Evolutionary conservation across 2,797 vertebrate genomes (phyloP).

Genomic region (Phalanger gymnotis): DNA sequence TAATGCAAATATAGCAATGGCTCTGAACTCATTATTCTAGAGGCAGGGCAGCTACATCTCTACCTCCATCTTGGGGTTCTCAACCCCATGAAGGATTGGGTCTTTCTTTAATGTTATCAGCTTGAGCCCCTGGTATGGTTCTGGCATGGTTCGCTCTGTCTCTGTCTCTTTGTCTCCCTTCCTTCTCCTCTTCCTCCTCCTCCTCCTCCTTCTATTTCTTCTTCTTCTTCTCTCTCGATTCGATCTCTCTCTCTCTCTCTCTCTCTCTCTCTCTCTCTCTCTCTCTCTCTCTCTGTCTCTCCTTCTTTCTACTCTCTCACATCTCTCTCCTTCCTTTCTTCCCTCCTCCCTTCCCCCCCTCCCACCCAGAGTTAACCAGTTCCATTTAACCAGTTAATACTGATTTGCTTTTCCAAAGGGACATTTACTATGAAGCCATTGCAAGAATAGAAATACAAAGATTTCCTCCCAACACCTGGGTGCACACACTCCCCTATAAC

Average conservation of each 20-base stretch:
- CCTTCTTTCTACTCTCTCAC: too few species aligned
- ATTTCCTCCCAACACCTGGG: background rate
- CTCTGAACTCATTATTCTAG: background rate
- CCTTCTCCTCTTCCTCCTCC: too few species aligned
- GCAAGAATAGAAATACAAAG: background rate
- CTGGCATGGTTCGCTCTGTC: background rate
- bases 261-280: too few species aligned
- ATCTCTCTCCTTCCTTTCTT: too few species aligned
- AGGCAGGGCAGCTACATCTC: background rate
- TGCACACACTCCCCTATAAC: background rate
- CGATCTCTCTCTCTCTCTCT: too few species aligned
- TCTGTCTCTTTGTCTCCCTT: background rate
- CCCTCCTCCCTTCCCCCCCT: too few species aligned
- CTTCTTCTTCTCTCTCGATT: too few species aligned
- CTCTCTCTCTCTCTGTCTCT: too few species aligned
- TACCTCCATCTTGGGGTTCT: background rate
- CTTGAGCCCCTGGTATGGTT: background rate
- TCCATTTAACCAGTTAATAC: background rate
- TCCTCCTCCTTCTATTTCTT: too few species aligned
- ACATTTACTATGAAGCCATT: background rate
- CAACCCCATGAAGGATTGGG: background rate
- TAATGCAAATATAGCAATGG: background rate
- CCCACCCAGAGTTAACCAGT: background rate
- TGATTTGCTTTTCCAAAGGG: background rate
- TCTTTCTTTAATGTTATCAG: background rate